Evolutionary conservation across 2,797 vertebrate species (phyloP).

Genomic region (Sylvilagus floridanus): DNA sequence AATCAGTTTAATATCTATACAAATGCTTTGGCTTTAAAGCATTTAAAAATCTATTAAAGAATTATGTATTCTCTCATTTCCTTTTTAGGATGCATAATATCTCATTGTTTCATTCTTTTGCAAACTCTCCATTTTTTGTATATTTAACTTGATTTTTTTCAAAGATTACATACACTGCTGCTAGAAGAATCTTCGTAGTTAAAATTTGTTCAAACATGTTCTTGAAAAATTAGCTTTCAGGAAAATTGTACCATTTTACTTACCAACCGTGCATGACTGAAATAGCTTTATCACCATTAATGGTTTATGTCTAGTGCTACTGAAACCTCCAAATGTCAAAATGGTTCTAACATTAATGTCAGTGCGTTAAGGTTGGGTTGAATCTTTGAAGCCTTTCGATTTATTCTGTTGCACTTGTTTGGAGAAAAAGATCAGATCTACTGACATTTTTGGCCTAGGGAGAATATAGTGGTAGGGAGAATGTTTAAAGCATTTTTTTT

Average conservation of each 20-base stretch:
- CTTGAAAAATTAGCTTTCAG: not conserved
- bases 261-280: not conserved
- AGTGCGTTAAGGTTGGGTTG: not conserved
- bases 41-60: slow-evolving; percentile 3
- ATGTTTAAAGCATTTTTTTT: not conserved
- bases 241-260: not conserved
- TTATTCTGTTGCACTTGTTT: not conserved
- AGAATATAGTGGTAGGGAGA: not conserved
- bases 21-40: not conserved
- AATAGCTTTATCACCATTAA: not conserved
- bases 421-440: not conserved
- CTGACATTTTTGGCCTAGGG: not conserved
- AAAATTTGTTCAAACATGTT: slow-evolving; percentile 11
- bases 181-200: not conserved
- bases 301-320: not conserved
- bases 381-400: not conserved
- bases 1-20: not conserved
- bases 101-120: slow-evolving; percentile 8
- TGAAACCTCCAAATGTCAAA: not conserved
- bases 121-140: not conserved
- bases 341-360: not conserved
- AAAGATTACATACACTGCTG: not conserved
- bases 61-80: not conserved
- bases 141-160: not conserved
- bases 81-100: not conserved